phyloP scores from a whole-genome alignment of 2,113 vertebrate genomes.

The Halichoeres trimaculatus region DNA sequence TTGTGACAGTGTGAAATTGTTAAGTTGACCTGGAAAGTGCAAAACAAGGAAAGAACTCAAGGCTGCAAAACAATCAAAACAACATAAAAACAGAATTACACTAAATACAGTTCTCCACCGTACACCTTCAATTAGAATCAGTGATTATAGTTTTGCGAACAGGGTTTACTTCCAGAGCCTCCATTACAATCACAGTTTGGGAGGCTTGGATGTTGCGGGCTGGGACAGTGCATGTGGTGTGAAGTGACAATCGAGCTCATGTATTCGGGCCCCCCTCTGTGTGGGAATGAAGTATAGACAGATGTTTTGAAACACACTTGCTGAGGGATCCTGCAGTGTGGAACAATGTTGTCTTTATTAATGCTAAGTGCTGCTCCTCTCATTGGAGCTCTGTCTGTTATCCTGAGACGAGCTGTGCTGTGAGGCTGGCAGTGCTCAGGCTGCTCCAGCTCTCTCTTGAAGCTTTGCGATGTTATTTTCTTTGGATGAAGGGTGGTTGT shows the following conservation, averaged over 20 bases:
- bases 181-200: slow-evolving; percentile 45
- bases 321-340: slow-evolving; percentile 60
- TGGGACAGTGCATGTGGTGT: slow-evolving; percentile 50
- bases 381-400: slow-evolving; percentile 30
- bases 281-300: slow-evolving; percentile 54
- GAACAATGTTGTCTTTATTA: slow-evolving; percentile 74
- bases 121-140: slow-evolving; percentile 60
- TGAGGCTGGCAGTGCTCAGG: slow-evolving; percentile 12
- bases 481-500: slow-evolving; percentile 24
- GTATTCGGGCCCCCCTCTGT: slow-evolving; percentile 49
- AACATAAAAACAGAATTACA: slow-evolving; percentile 10
- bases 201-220: slow-evolving; percentile 49
- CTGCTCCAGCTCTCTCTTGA: slow-evolving; percentile 10
- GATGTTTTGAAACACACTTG: slow-evolving; percentile 66
- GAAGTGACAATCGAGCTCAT: slow-evolving; percentile 57
- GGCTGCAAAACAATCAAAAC: slow-evolving; percentile 19
- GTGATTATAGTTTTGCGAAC: slow-evolving; percentile 27
- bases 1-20: neutral
- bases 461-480: slow-evolving; percentile 45
- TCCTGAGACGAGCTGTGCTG: slow-evolving; percentile 22
- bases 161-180: slow-evolving; percentile 42
- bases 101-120: slow-evolving; percentile 21
- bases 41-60: neutral
- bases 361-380: slow-evolving; percentile 65
- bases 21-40: neutral